phyloP scores from a whole-genome alignment of 2,888 invertebrate species.

The Rhabditoides inermis region DNA sequence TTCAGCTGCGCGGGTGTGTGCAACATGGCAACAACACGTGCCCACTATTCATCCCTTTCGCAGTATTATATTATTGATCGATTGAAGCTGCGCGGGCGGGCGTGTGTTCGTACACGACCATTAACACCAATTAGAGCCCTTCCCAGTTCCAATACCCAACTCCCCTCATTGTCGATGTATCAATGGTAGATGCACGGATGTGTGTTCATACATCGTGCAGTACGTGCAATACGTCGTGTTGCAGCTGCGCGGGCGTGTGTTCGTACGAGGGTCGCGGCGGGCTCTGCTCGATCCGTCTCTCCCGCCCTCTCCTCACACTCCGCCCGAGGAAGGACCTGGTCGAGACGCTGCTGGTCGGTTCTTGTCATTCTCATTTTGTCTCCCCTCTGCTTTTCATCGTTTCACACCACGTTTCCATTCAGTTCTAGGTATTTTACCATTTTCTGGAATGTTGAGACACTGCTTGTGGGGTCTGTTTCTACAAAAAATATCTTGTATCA shows the following conservation, averaged over 20 bases:
- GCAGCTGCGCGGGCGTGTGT: constrained; percentile 67
- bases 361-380: neutral
- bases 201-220: neutral
- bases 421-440: neutral
- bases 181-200: neutral
- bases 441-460: too few species aligned
- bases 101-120: too few species aligned
- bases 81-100: too few species aligned
- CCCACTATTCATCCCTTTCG: too few species aligned
- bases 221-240: constrained; percentile 8
- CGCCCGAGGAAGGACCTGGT: constrained; percentile 86
- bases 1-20: too few species aligned
- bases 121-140: too few species aligned
- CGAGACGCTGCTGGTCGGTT: constrained; percentile 77
- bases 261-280: constrained; percentile 69
- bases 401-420: neutral
- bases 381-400: neutral
- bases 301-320: constrained; percentile 80
- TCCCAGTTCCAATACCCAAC: neutral
- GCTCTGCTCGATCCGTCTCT: constrained; percentile 74
- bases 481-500: neutral
- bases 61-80: too few species aligned
- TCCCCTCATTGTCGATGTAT: neutral
- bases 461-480: neutral
- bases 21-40: too few species aligned